Evolutionary conservation across 2,797 vertebrate genomes (phyloP).

Genomic region (Acipenser ruthenus): DNA sequence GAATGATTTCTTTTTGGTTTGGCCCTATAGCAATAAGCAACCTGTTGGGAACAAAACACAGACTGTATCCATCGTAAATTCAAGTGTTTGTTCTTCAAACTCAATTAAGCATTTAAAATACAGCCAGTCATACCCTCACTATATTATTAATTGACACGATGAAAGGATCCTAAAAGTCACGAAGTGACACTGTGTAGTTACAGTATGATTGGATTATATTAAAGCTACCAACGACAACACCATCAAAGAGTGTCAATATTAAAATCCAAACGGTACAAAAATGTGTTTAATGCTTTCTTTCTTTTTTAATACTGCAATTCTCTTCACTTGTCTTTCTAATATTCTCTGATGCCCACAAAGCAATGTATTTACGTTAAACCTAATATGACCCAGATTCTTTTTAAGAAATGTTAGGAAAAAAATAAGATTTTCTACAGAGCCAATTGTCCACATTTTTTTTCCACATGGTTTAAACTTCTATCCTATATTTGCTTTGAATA

Average conservation of each 20-base stretch:
- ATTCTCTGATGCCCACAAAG: not conserved
- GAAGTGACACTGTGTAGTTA: not conserved
- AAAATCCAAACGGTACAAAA: not conserved
- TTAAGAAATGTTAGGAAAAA: not conserved
- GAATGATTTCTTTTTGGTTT: constrained; percentile 35
- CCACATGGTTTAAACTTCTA: too few relatives aligned
- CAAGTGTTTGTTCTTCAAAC: constrained; percentile 24
- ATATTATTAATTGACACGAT: not conserved
- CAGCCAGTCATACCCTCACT: too few relatives aligned
- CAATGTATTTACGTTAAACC: constrained; percentile 7
- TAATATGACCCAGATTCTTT: constrained; percentile 11
- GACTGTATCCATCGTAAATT: constrained; percentile 27
- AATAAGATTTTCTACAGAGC: too few relatives aligned
- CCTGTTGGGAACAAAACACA: constrained; percentile 22
- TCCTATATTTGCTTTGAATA: too few relatives aligned
- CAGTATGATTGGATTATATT: not conserved
- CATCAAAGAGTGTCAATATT: not conserved
- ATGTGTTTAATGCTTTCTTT: not conserved
- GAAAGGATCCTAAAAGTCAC: not conserved
- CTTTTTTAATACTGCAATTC: not conserved
- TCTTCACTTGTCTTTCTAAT: not conserved
- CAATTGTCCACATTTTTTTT: too few relatives aligned
- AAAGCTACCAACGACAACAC: not conserved
- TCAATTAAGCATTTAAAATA: constrained; percentile 14
- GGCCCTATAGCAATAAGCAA: constrained; percentile 23